phyloP scores from a whole-genome alignment of 2,113 vertebrate species.

The Sinosuthora webbiana region DNA sequence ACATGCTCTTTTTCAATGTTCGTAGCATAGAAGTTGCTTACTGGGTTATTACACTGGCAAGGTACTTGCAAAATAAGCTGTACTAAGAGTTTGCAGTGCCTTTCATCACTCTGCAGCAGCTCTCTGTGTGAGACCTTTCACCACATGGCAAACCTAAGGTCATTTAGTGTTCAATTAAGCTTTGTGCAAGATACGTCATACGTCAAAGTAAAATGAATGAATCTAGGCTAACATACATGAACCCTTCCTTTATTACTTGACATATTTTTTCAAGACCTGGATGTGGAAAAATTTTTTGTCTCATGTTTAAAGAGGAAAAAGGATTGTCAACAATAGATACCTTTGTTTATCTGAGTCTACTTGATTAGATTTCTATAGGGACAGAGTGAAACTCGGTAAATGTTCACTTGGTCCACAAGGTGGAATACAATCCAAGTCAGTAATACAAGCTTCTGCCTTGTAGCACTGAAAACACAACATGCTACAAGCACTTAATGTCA shows the following conservation, averaged over 20 bases:
- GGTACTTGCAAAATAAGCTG: background rate
- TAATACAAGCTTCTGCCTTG: background rate
- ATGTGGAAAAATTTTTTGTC: background rate
- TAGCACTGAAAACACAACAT: background rate
- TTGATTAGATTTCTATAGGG: background rate
- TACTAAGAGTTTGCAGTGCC: background rate
- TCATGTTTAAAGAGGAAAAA: background rate
- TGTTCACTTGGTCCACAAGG: constrained; percentile 5
- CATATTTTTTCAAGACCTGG: background rate
- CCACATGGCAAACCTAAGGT: background rate
- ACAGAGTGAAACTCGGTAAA: background rate
- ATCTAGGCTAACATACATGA: background rate
- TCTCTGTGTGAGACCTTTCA: background rate
- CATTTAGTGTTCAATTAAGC: background rate
- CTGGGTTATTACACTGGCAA: background rate
- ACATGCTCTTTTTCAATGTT: background rate
- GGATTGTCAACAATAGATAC: background rate
- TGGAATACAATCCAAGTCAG: background rate
- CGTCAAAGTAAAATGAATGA: background rate
- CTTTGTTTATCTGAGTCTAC: background rate
- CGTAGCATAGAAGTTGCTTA: background rate
- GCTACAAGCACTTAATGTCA: background rate
- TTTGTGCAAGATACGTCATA: background rate
- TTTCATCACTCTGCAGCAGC: background rate
- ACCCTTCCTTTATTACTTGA: background rate